Base-by-base conservation (phyloP, 2,888 invertebrate species). In the Vesta saturnalis region DNA sequence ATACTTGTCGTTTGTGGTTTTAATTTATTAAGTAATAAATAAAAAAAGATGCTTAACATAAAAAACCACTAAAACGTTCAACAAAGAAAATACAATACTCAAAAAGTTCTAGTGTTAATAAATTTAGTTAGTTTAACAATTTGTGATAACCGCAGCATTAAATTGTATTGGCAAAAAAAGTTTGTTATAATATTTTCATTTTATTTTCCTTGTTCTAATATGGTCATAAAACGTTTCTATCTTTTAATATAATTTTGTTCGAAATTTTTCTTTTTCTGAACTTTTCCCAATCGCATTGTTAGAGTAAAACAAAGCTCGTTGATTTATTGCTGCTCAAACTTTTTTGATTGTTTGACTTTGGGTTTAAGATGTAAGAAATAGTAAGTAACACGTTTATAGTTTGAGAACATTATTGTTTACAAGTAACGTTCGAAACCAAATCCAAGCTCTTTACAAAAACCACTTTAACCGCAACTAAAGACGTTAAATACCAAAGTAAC, bases 401-500 rank as follows among this genome's bases (percentile, higher is more conserved):
- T 16, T 4, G 46, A 14, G 21, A 19, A 47, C 49, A 43, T 49
- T 52, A 57, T 67, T 67, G 62, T 67, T 67, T 67, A 63, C 58
- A 67, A 59, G 59, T 54, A 46, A 35, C 59, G 39, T 70, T 66
- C 64, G 70, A 71, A 71, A 70, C 65, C 69, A 62, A 68, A 70
- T 47, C 69, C 68, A 63, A 52, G n/a, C 52, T 60, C 72, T 19
- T 61, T 67, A 69, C 75, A 76, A 76, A 75, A 75, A 74, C 75
- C 62, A 19, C 56, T 54, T 43, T 67, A 67, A 67, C 70, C 71
- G 71, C 67, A 70, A 70, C 70, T 70, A 67, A 70, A 72, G 72
- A 72, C 73, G 73, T 68, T 76, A 74, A 76, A 74, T 69, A 68
- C 72, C 71, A 69, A 39, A 69, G 75, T 76, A 78, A 76, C 73